Evolutionary conservation across 2,113 vertebrate genomes (phyloP).

Genomic region (Thinocorus orbignyianus): DNA sequence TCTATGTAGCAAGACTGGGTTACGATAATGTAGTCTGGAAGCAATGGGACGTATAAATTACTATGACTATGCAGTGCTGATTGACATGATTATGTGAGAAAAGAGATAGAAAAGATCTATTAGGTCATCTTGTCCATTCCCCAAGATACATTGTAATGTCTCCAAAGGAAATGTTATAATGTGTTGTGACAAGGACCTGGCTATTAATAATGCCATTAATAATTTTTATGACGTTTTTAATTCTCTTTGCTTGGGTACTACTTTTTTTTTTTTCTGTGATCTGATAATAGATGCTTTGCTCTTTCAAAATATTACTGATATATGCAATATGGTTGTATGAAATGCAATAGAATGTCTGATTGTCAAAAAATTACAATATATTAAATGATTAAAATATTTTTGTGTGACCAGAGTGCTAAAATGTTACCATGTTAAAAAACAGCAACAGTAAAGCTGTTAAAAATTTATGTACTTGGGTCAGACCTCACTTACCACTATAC

Average conservation of each 20-base stretch:
- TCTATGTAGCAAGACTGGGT: background rate
- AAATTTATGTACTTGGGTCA: background rate
- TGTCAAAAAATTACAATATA: background rate
- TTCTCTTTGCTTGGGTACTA: background rate
- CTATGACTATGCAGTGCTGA: background rate
- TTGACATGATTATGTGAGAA: constrained; percentile 32
- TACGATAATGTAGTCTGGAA: background rate
- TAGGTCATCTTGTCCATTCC: constrained; percentile 33
- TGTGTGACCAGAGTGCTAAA: background rate
- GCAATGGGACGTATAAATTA: background rate
- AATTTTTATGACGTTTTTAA: constrained; percentile 13
- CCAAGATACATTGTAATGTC: background rate
- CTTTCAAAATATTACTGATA: background rate
- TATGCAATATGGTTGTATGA: background rate
- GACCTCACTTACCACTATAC: background rate
- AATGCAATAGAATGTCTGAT: background rate
- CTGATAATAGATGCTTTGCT: background rate
- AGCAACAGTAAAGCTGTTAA: background rate
- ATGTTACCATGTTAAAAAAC: background rate
- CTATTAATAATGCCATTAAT: constrained; percentile 28
- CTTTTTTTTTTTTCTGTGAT: background rate
- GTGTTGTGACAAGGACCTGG: constrained; percentile 20
- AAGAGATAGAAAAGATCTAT: constrained; percentile 30
- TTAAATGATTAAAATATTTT: background rate
- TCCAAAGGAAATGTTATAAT: constrained; percentile 21